Percentiles rank a stretch among this genome's conserved stretches.
These are phyloP conservation scores for Agrotis exclamationis DNA, from an alignment of 2,888 invertebrate species.

Conservation along the genomic window DNA sequence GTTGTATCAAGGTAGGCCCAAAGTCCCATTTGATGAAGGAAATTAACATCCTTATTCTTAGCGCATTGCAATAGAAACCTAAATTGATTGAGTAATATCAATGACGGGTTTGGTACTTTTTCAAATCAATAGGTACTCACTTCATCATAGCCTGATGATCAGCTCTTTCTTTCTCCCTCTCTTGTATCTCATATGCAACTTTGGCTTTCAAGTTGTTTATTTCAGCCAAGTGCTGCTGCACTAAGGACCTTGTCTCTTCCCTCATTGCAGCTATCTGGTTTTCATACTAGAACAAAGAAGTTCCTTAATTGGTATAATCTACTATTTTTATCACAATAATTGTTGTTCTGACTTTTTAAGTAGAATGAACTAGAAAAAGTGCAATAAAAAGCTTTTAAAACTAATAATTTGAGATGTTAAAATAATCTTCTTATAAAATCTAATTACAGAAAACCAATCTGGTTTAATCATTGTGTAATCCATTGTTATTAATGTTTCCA, in stretches of 20 bases:
- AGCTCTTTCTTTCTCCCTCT: slow-evolving; percentile 95
- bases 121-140: slow-evolving; percentile 75
- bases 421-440: neutral
- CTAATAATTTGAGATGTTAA: no score
- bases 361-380: neutral
- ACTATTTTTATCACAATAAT: no score
- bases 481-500: slow-evolving; percentile 17
- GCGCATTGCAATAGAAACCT: no score
- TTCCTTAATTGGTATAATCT: neutral
- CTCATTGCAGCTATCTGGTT: slow-evolving; percentile 91
- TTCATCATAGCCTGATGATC: slow-evolving; percentile 95
- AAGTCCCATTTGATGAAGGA: no score
- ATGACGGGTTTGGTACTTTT: no score
- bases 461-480: neutral
- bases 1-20: no score
- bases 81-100: no score
- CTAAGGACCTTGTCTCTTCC: slow-evolving; percentile 91
- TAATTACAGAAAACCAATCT: slow-evolving; percentile 11
- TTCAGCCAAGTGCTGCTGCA: slow-evolving; percentile 91
- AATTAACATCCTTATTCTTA: no score
- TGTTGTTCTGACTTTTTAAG: no score
- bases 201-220: slow-evolving; percentile 93
- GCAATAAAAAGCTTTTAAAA: neutral
- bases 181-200: slow-evolving; percentile 94
- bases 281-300: slow-evolving; percentile 86